These are phyloP conservation scores for Pycnonotus jocosus DNA, from an alignment of 2,113 vertebrate genomes.

Conservation along the genomic window DNA sequence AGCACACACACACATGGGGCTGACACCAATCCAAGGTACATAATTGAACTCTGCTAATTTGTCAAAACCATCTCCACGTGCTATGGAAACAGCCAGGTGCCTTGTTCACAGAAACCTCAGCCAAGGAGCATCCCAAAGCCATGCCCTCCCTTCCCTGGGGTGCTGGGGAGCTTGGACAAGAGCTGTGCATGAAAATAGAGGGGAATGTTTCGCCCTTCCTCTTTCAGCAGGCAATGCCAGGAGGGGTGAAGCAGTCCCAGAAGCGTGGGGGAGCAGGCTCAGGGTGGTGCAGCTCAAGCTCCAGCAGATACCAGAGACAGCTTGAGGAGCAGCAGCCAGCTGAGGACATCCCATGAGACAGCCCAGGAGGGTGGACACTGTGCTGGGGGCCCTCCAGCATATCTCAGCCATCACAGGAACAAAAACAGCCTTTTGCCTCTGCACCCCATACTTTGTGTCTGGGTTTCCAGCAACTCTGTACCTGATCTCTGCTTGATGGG, in stretches of 20 bases:
- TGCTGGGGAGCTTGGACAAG: too few relatives aligned
- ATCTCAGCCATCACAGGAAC: neutral
- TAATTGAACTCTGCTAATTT: slow-evolving; percentile 29
- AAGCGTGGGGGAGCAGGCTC: accelerated
- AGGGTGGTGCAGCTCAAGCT: accelerated
- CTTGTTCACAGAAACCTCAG: neutral
- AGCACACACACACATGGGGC: neutral
- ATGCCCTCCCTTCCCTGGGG: neutral
- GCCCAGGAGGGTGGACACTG: neutral
- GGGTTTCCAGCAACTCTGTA: neutral
- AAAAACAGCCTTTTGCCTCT: neutral
- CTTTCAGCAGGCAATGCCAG: neutral
- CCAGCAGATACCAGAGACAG: neutral
- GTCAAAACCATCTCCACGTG: neutral
- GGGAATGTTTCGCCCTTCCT: too few relatives aligned
- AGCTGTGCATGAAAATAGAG: accelerated
- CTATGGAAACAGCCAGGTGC: neutral
- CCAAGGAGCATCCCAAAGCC: neutral
- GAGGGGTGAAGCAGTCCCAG: neutral
- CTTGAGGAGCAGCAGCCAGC: neutral
- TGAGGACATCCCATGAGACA: neutral
- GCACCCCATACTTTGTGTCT: accelerated
- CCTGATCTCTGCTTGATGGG: neutral
- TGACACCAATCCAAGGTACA: slow-evolving; percentile 8
- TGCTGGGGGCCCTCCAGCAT: neutral